Base-by-base conservation (phyloP, 2,888 invertebrate species). In the Empis livida region DNA sequence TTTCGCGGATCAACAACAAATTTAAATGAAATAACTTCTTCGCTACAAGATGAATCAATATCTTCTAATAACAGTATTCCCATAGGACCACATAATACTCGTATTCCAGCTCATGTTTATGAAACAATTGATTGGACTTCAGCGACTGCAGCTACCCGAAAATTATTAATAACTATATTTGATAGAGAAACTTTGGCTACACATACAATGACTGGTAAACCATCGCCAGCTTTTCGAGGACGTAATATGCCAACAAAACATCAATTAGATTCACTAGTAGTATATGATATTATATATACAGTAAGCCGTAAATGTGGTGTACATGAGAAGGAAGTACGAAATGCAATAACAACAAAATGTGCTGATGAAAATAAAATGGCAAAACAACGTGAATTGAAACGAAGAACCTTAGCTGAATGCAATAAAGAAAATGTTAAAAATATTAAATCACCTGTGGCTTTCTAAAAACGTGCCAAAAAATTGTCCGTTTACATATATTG, bases 281-380 rank as follows among this genome's bases (percentile, higher is more conserved):
- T 79, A 13, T 64, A 72, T 3, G 80, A 80, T 53, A 77, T 80
- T 35, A 71, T 80, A 11, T 70, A 69, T 47, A 73, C 72, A 1
- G 76, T 80, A 1, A 71, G 73, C 1, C 59, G 61, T 35, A 71
- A 72, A 51, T 78, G 76, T 55, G 62, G 68, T 17, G 76, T 78
- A 2, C 69, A 71, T 41, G 76, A 75, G 54, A 75, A 75, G 55
- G 65, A 75, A 52, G 77, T 79, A 1, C 75, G 79, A 44, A 71
- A 68, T 53, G 70, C 71, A 14, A 78, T 80, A 20, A 78, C 79
- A 10, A 74, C 75, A 1, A 80, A 78, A 57, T 80, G 79, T 54
- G 75, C 77, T 1, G 79, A 79, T 54, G 79, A 80, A 62, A 75
- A 77, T 42, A 79, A 78, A 60, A 66, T 78, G 61, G 72, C 72